phyloP scores from a whole-genome alignment of 1,140 invertebrate species.

The Papilio xuthus region DNA sequence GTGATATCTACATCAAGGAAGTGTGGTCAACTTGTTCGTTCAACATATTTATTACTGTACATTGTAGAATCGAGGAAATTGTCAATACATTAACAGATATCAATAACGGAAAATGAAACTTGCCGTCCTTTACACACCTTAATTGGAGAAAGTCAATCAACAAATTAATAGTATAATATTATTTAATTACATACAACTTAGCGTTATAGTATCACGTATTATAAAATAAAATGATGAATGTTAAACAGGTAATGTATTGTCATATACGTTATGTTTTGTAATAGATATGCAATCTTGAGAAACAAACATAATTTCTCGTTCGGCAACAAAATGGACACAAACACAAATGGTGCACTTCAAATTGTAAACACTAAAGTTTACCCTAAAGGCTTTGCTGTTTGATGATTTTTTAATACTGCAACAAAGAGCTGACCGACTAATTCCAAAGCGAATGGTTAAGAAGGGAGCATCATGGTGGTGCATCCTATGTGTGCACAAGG shows the following conservation, averaged over 20 bases:
- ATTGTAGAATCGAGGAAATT: background rate
- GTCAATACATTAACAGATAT: background rate
- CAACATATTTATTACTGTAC: background rate
- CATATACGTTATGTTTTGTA: too few species aligned
- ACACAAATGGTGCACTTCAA: background rate
- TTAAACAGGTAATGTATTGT: too few species aligned
- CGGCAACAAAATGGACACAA: too few species aligned
- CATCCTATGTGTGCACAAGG: conserved; percentile 30
- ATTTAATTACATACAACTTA: background rate
- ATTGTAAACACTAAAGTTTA: background rate
- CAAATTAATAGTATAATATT: background rate
- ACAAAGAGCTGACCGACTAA: background rate
- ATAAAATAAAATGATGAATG: background rate
- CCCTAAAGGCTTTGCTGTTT: background rate
- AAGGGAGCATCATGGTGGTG: background rate
- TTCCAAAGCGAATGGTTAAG: background rate
- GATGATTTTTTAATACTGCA: background rate
- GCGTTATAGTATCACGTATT: background rate
- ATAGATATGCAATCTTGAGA: too few species aligned
- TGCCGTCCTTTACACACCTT: background rate
- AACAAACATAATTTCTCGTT: too few species aligned
- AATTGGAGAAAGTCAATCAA: conserved; percentile 2
- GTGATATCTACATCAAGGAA: background rate
- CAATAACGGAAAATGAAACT: background rate
- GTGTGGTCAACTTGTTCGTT: background rate